Evolutionary conservation across 1,140 invertebrate genomes (phyloP).

Genomic region (Rhynchophorus ferrugineus): DNA sequence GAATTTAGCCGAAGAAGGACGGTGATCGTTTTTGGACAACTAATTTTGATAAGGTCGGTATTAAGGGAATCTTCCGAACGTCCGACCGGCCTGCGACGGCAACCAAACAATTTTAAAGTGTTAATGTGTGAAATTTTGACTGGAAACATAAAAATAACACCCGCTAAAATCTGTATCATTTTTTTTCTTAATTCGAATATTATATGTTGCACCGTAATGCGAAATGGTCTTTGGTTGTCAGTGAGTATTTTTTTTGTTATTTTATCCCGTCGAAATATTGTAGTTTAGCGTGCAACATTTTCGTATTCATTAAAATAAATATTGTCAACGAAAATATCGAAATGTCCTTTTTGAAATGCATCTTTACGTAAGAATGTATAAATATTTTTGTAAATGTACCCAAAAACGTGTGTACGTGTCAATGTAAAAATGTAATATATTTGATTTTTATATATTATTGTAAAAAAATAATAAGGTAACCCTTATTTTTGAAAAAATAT

Average conservation of each 20-base stretch:
- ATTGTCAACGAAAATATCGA: too few relatives aligned
- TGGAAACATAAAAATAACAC: conserved; percentile 17
- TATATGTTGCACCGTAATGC: too few relatives aligned
- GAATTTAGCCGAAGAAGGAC: conserved; percentile 5
- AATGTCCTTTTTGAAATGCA: too few relatives aligned
- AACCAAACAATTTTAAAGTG: conserved; percentile 13
- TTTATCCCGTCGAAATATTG: too few relatives aligned
- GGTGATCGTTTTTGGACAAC: too few relatives aligned
- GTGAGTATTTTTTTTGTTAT: too few relatives aligned
- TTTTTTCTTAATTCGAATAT: conserved; percentile 11
- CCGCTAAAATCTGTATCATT: conserved; percentile 25
- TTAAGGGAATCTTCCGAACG: too few relatives aligned
- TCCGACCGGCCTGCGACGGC: background rate
- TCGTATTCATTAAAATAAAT: too few relatives aligned
- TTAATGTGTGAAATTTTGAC: conserved; percentile 27
- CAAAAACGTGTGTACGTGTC: conserved; percentile 19
- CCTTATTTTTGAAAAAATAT: conserved; percentile 24
- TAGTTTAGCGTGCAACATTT: too few relatives aligned
- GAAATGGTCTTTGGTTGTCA: too few relatives aligned
- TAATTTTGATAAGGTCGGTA: too few relatives aligned
- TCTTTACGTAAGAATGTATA: conserved; percentile 18
- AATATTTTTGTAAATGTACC: conserved; percentile 13
- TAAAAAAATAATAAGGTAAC: conserved; percentile 31
- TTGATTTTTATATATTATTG: conserved; percentile 30
- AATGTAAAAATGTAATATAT: conserved; percentile 24